Base-by-base conservation (phyloP, 2,888 invertebrate species). In the Drosophila kanekoi region DNA sequence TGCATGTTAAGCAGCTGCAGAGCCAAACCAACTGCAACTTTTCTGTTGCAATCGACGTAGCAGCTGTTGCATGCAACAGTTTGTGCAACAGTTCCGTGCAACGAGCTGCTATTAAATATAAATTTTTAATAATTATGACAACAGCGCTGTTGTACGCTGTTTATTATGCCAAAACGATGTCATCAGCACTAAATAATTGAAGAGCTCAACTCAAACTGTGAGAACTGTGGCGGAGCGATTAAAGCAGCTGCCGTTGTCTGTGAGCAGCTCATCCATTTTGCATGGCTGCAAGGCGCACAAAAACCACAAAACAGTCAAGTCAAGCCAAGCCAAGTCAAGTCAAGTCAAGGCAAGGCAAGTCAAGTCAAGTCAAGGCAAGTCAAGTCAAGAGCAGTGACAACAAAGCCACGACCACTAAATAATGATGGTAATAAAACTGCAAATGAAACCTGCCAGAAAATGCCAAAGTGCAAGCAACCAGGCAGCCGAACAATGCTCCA, bases 351-450 rank as follows among this genome's bases (percentile, higher is more conserved):
- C 67, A 54, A 58, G 64, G n/a, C n/a, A 18, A 18, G 54, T 54
- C 35, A 35, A 35, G 56, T 52, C 61, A 57, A 57, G 63, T 61
- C 68, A 53, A 63, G 54, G 4, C 33, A 43, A 43, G 58, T 49
- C 67, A 54, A 58, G 64, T 68, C 73, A 56, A 64, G 56, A 52
- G 72, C 72, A 60, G 56, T 63, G 63, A 66, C 60, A 76, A 52
- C 61, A 44, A 14, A 35, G 57, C 45, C 51, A 51, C 44, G 54
- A 63, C 66, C 54, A 33, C 64, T 81, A 61, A 79, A 77, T 79
- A 85, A 83, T 82, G 79, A 77, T 71, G 61, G 58, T 51, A 69
- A 87, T 83, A 74, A 85, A 87, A 77, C 77, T 77, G 72, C 74
- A 79, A 74, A 74, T 71, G 73, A 74, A 74, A 65, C 48, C 48